A percentile compares a stretch with the other conserved stretches of the same genome.
Conservation (phyloP, 2,113 vertebrate species). For the Sylvia atricapilla region DNA sequence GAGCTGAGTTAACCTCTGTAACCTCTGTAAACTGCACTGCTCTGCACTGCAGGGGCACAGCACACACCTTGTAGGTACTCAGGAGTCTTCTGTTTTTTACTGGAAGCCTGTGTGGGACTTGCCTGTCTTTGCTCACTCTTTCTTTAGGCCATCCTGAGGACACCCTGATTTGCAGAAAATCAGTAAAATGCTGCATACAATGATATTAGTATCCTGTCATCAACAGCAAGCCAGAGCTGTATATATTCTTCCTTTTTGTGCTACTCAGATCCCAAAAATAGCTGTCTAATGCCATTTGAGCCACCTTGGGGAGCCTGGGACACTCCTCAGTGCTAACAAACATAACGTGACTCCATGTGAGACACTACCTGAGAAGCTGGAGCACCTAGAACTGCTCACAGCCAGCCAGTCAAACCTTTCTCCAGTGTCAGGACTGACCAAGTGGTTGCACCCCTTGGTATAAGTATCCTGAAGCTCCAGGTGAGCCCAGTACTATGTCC, state of each 20-base stretch:
- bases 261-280: not conserved
- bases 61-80: not conserved
- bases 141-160: not conserved
- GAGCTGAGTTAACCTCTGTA: not conserved
- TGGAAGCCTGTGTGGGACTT: not conserved
- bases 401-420: not conserved
- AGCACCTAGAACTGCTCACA: not conserved
- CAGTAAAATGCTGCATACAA: fast-evolving
- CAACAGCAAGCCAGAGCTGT: not conserved
- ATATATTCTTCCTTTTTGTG: not conserved
- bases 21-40: not conserved
- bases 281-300: not conserved
- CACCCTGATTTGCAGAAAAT: not conserved
- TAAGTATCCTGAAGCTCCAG: not conserved
- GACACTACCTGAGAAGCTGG: not conserved
- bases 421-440: not conserved
- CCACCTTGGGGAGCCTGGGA: not conserved
- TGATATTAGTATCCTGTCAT: not conserved
- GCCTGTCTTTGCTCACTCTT: not conserved
- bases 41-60: not conserved
- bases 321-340: not conserved
- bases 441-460: not conserved
- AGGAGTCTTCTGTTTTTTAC: not conserved
- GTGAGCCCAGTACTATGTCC: not conserved
- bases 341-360: fast-evolving